Evolutionary conservation across 37 sponge, comb jelly and placozoan genomes (phyloP).

Genomic region (Theonella swinhoei): DNA sequence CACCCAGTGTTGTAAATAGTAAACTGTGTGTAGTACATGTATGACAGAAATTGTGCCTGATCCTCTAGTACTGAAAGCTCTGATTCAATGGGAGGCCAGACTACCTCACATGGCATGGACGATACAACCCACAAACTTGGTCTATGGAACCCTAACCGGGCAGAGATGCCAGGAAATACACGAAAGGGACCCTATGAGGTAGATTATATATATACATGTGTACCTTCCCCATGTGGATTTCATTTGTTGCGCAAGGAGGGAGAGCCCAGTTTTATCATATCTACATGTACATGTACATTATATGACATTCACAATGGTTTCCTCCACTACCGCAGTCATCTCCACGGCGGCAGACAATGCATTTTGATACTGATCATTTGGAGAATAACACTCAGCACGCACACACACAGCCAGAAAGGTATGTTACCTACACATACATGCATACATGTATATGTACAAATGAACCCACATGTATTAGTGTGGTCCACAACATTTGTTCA

Average conservation of each 20-base stretch:
- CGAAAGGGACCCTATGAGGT: constrained; percentile 71
- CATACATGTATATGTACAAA: neutral
- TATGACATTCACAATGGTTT: too few species aligned
- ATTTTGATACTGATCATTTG: constrained; percentile 37
- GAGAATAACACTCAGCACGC: constrained; percentile 4
- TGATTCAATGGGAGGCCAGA: constrained; percentile 25
- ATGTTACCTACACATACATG: neutral
- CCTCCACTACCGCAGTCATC: constrained; percentile 7
- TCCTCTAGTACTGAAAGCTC: constrained; percentile 39
- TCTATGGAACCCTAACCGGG: constrained; percentile 53
- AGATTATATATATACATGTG: too few species aligned
- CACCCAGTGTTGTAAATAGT: too few species aligned
- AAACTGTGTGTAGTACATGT: too few species aligned
- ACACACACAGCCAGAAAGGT: constrained; percentile 62
- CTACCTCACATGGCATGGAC: constrained; percentile 6
- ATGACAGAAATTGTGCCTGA: too few species aligned
- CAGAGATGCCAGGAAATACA: constrained; percentile 61
- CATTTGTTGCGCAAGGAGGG: neutral
- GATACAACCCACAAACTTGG: constrained; percentile 7
- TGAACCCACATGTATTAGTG: neutral
- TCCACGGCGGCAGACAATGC: constrained; percentile 60
- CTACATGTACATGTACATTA: neutral
- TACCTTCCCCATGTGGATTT: neutral
- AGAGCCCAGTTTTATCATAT: neutral
- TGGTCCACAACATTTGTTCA: too few species aligned